These are phyloP conservation scores for Lagria hirta DNA, from an alignment of 2,888 invertebrate genomes.

Conservation along the genomic window DNA sequence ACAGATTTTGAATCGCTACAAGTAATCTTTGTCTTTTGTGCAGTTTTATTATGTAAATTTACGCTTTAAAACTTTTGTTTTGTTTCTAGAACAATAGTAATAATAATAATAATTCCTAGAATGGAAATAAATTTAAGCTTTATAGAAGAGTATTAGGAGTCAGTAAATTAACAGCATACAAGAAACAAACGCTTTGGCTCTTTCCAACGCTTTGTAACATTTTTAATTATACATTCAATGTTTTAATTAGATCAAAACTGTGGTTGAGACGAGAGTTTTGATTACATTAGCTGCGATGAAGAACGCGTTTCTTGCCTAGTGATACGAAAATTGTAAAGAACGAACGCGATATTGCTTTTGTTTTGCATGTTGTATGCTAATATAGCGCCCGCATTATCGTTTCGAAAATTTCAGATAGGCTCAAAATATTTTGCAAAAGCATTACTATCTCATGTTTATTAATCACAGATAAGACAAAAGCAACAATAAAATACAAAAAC, in stretches of 20 bases:
- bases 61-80: too few relatives aligned
- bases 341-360: constrained; percentile 26
- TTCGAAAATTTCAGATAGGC: too few relatives aligned
- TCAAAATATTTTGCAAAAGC: too few relatives aligned
- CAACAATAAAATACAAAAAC: too few relatives aligned
- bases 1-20: too few relatives aligned
- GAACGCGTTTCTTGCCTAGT: constrained; percentile 23
- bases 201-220: constrained; percentile 20
- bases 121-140: background rate
- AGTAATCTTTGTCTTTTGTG: too few relatives aligned
- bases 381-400: constrained; percentile 39
- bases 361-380: constrained; percentile 38
- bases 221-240: constrained; percentile 36
- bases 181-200: constrained; percentile 3
- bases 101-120: background rate
- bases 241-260: constrained; percentile 36
- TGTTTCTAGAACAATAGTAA: too few relatives aligned
- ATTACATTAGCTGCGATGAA: constrained; percentile 28
- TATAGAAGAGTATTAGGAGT: too few relatives aligned
- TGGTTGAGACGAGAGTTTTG: constrained; percentile 31
- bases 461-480: too few relatives aligned
- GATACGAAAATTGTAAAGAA: constrained; percentile 29
- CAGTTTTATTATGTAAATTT: too few relatives aligned
- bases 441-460: too few relatives aligned
- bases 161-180: background rate